A percentile compares a stretch with the other conserved stretches of the same genome.
Conservation (phyloP, 35 echinoderm and acorn worm species). For the Apostichopus japonicus region DNA sequence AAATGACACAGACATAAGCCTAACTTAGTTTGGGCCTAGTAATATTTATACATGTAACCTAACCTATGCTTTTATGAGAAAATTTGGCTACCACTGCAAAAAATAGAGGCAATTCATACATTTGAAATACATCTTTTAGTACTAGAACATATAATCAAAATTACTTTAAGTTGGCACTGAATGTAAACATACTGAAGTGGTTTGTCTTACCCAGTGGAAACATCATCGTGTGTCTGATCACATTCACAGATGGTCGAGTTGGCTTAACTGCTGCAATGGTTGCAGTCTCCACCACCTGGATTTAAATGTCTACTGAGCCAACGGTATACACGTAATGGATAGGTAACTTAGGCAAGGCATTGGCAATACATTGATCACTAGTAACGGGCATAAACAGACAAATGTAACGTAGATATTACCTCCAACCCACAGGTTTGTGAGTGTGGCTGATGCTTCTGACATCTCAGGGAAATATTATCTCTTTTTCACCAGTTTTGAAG, state of each 20-base stretch:
- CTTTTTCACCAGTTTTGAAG: not conserved
- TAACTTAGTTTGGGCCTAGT: no score
- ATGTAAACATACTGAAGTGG: no score
- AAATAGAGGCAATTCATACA: no score
- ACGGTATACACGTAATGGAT: not conserved
- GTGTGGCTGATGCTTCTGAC: conserved; percentile 57
- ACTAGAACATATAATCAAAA: no score
- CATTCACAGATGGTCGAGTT: not conserved
- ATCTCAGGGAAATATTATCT: conserved; percentile 38
- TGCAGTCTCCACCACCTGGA: not conserved
- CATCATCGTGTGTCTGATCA: not conserved
- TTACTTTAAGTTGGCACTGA: no score
- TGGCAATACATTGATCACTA: not conserved
- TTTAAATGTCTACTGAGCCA: not conserved
- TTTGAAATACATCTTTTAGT: no score
- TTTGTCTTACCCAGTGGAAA: not conserved
- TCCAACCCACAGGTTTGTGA: conserved; percentile 67
- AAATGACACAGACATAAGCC: no score
- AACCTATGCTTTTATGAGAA: no score
- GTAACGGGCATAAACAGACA: conserved; percentile 22
- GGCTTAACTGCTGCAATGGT: no score
- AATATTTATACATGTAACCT: no score
- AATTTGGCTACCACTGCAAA: no score
- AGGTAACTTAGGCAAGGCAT: not conserved
- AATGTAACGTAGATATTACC: conserved; percentile 46